phyloP scores from a whole-genome alignment of 1,140 invertebrate species.

The Oppia nitens region DNA sequence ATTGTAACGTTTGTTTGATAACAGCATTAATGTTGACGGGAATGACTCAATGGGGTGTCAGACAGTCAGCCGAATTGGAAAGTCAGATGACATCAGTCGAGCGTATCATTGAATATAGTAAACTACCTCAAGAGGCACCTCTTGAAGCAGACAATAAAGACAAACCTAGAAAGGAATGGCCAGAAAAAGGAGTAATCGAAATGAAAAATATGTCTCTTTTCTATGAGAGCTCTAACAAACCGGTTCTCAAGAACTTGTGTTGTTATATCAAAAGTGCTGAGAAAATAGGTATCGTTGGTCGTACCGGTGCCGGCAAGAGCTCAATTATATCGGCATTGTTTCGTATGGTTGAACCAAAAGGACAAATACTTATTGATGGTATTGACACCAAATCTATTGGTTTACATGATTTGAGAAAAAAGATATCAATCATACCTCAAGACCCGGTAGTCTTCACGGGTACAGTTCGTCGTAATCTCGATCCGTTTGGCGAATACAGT shows the following conservation, averaged over 20 bases:
- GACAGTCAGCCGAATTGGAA: slow-evolving; percentile 58
- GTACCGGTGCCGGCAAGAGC: slow-evolving; percentile 38
- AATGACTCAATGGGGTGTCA: slow-evolving; percentile 27
- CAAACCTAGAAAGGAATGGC: slow-evolving; percentile 49
- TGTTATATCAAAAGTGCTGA: slow-evolving; percentile 23
- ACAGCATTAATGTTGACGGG: slow-evolving; percentile 6
- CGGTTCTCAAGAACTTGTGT: slow-evolving; percentile 31
- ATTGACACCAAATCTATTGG: slow-evolving; percentile 53
- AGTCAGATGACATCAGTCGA: slow-evolving; percentile 70
- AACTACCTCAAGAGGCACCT: slow-evolving; percentile 43
- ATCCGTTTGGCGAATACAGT: slow-evolving; percentile 22
- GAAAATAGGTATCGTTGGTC: slow-evolving; percentile 56
- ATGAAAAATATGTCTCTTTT: slow-evolving; percentile 45
- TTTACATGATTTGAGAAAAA: slow-evolving; percentile 37
- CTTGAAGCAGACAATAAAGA: slow-evolving; percentile 24
- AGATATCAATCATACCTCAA: slow-evolving; percentile 68
- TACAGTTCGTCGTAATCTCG: slow-evolving; percentile 28
- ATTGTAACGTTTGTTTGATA: slow-evolving; percentile 45
- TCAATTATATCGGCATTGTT: slow-evolving; percentile 8
- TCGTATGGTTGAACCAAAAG: slow-evolving; percentile 39
- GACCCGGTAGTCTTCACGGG: slow-evolving; percentile 31
- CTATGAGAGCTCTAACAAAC: slow-evolving; percentile 36
- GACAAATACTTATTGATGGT: slow-evolving; percentile 59
- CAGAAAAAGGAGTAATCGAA: slow-evolving; percentile 41
- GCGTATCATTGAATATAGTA: slow-evolving; percentile 55